Evolutionary conservation across 2,113 vertebrate genomes (phyloP), one percentile per base, ranked within the genome.

Genomic region (Clarias magur): DNA sequence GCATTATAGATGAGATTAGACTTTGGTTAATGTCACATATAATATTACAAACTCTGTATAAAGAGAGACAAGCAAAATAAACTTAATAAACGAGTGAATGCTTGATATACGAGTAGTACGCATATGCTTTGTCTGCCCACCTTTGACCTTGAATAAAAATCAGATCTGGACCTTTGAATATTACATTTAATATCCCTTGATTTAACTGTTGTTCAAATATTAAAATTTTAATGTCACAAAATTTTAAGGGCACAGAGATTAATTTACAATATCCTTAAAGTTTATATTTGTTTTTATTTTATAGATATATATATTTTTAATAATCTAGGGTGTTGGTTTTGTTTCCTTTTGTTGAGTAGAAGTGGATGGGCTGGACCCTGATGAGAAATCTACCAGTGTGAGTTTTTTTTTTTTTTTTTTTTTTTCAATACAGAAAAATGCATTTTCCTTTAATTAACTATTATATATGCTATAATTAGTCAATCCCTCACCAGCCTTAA

Each of bases 351-450:
- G 86, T 4, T 85, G 53, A 59, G 0, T 87, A 96, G 95, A 95
- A 88, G 94, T 95, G 34, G 94, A 95, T 3, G 94, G 94, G 15
- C 90, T 90, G 2, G 94, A 95, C 75, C 94, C 94, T 12, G 94
- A 95, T 79, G 94, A 95, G 87, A 96, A 95, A 73, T 95, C 95
- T 87, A 93, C 96, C 92, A 98, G 97, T 0, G 98, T 99, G 91
- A 96, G 98, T 89, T 12, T 54, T 34, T 34, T 34, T 12, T 54
- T 89, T 12, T 54, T 34, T 34, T 34, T 12, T 54, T 2, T 27
- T 57, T 73, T 57, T 75, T 87, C 7, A 15, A 2, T 54, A 7
- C 8, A 54, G 4, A 62, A 78, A 54, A n/a, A 76, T 34, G 8
- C n/a, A 79, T 30, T 57, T 1, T 57, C 13, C 34, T 30, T 57